Percentiles rank a stretch among this genome's conserved stretches.
phyloP scores from a whole-genome alignment of 1,140 invertebrate species.

The Temnothorax nylanderi region DNA sequence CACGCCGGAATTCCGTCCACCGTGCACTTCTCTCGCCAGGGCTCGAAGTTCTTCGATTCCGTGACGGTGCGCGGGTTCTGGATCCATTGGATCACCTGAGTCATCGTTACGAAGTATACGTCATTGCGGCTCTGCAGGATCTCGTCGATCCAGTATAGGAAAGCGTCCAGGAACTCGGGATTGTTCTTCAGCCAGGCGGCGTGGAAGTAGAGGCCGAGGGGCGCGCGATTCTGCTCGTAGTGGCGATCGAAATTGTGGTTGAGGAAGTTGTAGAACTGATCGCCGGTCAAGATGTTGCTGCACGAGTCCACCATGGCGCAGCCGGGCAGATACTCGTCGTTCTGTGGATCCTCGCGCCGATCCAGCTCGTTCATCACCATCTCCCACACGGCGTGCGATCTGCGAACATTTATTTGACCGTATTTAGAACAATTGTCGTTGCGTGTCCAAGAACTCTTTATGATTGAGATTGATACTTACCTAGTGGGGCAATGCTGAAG shows the following conservation, averaged over 20 bases:
- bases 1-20: slow-evolving; percentile 93
- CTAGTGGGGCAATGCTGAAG: slow-evolving; percentile 96
- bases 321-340: slow-evolving; percentile 96
- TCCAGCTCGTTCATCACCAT: slow-evolving; percentile 99
- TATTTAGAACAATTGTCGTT: slow-evolving; percentile 35
- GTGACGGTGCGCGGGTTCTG: slow-evolving; percentile 94
- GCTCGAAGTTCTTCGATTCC: slow-evolving; percentile 96
- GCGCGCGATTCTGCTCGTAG: slow-evolving; percentile 97
- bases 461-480: slow-evolving; percentile 80
- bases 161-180: slow-evolving; percentile 96
- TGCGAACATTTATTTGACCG: slow-evolving; percentile 42
- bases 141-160: slow-evolving; percentile 98
- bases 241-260: slow-evolving; percentile 98
- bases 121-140: slow-evolving; percentile 94
- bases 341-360: slow-evolving; percentile 95
- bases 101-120: slow-evolving; percentile 99
- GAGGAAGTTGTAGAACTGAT: slow-evolving; percentile 98
- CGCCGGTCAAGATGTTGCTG: slow-evolving; percentile 96
- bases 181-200: slow-evolving; percentile 98
- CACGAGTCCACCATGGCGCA: slow-evolving; percentile 99
- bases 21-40: slow-evolving; percentile 96
- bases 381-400: slow-evolving; percentile 96
- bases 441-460: background rate
- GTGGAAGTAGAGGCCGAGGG: slow-evolving; percentile 97
- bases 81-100: slow-evolving; percentile 98